Base-by-base conservation (phyloP, 2,113 vertebrate genomes). In the Silurus asotus region DNA sequence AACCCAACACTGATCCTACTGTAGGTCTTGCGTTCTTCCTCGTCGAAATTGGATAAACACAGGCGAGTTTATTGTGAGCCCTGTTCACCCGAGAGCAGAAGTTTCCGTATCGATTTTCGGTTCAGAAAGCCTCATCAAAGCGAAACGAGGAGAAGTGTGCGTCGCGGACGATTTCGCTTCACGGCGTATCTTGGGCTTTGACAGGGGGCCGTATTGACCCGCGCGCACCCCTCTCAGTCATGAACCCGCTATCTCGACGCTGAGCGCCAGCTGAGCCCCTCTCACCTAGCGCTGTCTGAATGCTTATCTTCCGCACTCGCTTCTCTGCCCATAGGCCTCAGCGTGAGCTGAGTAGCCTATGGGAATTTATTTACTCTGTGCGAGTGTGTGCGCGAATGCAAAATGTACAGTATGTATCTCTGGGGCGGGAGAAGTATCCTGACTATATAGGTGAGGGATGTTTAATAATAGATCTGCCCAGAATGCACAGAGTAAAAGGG, bases 261-360 rank as follows among this genome's bases (percentile, higher is more conserved):
- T 84, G 79, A 76, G 81, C 85, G 75, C 72, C 90, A 91, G 90
- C 89, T 90, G 90, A 91, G 90, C 88, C 87, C 81, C 83, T 67
- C 78, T 82, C 84, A 85, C 81, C 84, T 80, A 76, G 75, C 64
- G 74, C 82, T 15, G 67, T 78, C 81, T 87, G 55, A 51, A 79
- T 76, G 83, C 83, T 78, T 67, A 72, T 90, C 69, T 86, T 51
- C 86, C 48, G 17, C 58, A 67, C 51, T 58, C 15, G 84, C 84
- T 85, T 78, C 69, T 79, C 59, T 72, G 79, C 88, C 67, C 77
- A 80, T 84, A 85, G 88, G 86, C 88, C 64, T 74, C 53, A 76
- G 67, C 48, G 79, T 78, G 45, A 64, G 77, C 82, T 62, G 84
- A 48, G 86, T 62, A 28, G 76, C 87, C 64, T 61, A 20, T 64